These are phyloP conservation scores for Micromussa lordhowensis DNA, from an alignment of 92 coral and sea anemone genomes.

Conservation along the genomic window DNA sequence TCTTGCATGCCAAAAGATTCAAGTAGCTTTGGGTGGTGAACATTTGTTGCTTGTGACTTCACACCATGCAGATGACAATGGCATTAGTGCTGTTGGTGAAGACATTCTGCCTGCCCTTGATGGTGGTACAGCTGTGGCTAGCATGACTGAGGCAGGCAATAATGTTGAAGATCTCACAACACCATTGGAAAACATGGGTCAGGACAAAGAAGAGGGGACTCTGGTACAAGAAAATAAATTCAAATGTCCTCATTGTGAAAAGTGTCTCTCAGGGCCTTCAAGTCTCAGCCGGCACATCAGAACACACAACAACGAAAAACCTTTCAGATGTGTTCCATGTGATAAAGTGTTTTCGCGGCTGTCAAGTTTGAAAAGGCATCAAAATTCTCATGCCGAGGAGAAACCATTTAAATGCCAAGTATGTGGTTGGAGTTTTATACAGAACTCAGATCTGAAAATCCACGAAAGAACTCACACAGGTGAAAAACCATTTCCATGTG, in stretches of 20 bases:
- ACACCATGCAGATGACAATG: neutral
- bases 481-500: constrained; percentile 44
- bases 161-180: neutral
- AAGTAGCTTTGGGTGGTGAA: neutral
- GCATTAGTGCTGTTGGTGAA: neutral
- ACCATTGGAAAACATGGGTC: neutral
- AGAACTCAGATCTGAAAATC: constrained; percentile 91
- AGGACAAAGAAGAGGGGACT: constrained; percentile 1
- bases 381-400: constrained; percentile 79
- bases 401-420: constrained; percentile 86
- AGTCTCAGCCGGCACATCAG: constrained; percentile 63
- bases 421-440: constrained; percentile 88
- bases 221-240: neutral
- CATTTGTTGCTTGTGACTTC: neutral
- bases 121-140: neutral
- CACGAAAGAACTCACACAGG: constrained; percentile 66
- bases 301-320: constrained; percentile 79
- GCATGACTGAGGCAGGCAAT: neutral
- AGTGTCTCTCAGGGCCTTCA: constrained; percentile 36
- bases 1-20: neutral
- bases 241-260: constrained; percentile 37
- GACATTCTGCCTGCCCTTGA: neutral
- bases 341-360: constrained; percentile 84
- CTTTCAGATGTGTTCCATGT: constrained; percentile 82
- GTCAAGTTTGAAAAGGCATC: constrained; percentile 80